Evolutionary conservation across 1,140 invertebrate genomes (phyloP).

Genomic region (Aplysia californica): DNA sequence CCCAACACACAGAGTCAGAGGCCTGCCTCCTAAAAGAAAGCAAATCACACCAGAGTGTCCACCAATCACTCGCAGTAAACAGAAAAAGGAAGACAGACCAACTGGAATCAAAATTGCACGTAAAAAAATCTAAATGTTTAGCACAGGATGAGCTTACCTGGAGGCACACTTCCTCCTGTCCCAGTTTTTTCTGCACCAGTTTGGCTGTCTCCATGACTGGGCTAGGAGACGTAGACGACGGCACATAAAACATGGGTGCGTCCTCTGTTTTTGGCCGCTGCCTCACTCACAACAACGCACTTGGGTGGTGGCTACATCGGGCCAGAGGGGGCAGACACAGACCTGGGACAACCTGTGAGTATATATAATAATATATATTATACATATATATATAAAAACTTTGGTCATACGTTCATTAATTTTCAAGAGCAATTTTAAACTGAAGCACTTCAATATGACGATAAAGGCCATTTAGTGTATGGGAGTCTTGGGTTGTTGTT

Average conservation of each 20-base stretch:
- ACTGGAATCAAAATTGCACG: too few species aligned
- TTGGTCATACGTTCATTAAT: neutral
- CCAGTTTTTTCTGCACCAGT: constrained; percentile 46
- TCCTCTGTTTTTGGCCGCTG: neutral
- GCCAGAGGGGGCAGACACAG: neutral
- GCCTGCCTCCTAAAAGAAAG: too few species aligned
- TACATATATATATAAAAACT: neutral
- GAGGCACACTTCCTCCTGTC: constrained; percentile 36
- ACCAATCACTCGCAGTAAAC: too few species aligned
- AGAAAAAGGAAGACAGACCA: too few species aligned
- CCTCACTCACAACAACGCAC: neutral
- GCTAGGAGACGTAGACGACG: neutral
- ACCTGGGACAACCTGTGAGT: constrained; percentile 1
- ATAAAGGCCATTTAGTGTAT: too few species aligned
- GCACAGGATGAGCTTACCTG: too few species aligned
- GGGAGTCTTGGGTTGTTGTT: too few species aligned
- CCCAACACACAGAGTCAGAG: too few species aligned
- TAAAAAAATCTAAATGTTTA: too few species aligned
- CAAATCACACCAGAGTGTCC: too few species aligned
- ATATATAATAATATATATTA: neutral
- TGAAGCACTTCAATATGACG: too few species aligned
- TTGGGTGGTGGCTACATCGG: neutral
- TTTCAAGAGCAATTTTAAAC: too few species aligned
- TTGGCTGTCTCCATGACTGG: constrained; percentile 29
- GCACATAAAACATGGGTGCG: constrained; percentile 4